These are phyloP conservation scores for Agrilus cyanescens DNA, from an alignment of 2,888 invertebrate species.

Conservation along the genomic window DNA sequence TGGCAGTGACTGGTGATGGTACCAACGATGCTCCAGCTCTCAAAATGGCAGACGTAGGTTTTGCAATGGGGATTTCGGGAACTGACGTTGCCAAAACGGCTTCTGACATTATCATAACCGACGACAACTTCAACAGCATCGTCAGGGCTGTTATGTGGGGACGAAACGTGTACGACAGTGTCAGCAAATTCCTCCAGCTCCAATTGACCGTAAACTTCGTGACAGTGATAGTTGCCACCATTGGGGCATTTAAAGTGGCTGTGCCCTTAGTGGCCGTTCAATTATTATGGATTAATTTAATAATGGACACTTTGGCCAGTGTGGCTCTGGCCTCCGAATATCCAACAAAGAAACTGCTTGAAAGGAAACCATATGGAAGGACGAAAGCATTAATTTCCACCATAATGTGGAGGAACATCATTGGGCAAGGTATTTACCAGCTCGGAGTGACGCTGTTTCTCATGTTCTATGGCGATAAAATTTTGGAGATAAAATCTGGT, in stretches of 20 bases:
- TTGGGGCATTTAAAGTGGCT: conserved; percentile 98
- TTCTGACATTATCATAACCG: conserved; percentile 96
- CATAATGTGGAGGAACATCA: conserved; percentile 99
- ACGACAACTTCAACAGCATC: conserved; percentile 98
- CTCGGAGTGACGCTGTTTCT: conserved; percentile 86
- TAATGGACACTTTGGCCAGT: conserved; percentile 98
- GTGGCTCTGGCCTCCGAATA: conserved; percentile 94
- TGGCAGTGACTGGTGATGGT: conserved; percentile 97
- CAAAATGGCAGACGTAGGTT: conserved; percentile 97
- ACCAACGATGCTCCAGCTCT: conserved; percentile 97
- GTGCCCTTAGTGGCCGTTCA: conserved; percentile 96
- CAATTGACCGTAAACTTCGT: conserved; percentile 98
- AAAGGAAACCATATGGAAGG: conserved; percentile 93
- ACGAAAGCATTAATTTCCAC: conserved; percentile 95
- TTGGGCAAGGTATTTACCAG: conserved; percentile 95
- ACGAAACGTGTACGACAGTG: conserved; percentile 97
- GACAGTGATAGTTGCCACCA: conserved; percentile 96
- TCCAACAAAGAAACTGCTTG: conserved; percentile 84
- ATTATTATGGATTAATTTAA: conserved; percentile 99
- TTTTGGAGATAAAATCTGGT: conserved; percentile 91
- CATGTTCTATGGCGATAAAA: conserved; percentile 78
- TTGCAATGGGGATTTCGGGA: conserved; percentile 99
- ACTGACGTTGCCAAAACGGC: conserved; percentile 99
- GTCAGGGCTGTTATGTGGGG: conserved; percentile 99
- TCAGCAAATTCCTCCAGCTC: conserved; percentile 98